These are phyloP conservation scores for Diceros bicornis DNA, from an alignment of 2,797 vertebrate species.

Conservation along the genomic window DNA sequence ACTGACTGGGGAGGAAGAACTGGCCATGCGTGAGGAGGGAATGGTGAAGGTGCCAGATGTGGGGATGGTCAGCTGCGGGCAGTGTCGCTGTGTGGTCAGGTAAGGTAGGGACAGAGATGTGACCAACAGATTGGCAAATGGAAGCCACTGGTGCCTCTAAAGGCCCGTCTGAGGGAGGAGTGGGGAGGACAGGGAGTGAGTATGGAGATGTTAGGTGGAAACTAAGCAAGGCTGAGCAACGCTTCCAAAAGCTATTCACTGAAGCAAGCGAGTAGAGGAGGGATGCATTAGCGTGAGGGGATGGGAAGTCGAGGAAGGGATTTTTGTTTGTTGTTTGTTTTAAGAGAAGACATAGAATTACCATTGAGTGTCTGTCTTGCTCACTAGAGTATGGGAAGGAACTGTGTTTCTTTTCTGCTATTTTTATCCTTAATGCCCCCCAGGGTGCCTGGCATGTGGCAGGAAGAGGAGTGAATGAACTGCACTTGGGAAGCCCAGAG, in stretches of 20 bases:
- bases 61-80: not conserved
- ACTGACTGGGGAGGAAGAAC: too few species aligned
- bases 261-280: too few species aligned
- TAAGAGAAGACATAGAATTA: not conserved
- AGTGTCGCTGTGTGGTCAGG: not conserved
- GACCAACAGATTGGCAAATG: too few species aligned
- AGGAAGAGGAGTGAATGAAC: not conserved
- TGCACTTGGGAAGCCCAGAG: too few species aligned
- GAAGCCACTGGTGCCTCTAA: not conserved
- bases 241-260: not conserved
- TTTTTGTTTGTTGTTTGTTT: not conserved
- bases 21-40: not conserved
- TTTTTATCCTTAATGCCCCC: not conserved
- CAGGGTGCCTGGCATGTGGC: not conserved
- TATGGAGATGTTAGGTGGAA: not conserved
- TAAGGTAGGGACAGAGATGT: not conserved
- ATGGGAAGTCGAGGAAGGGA: too few species aligned
- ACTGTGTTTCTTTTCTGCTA: not conserved
- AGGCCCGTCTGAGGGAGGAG: not conserved
- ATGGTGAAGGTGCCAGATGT: fast-evolving
- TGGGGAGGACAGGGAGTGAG: too few species aligned
- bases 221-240: too few species aligned
- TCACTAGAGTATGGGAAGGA: not conserved
- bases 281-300: fast-evolving
- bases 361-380: not conserved